Conservation (phyloP, 2,797 vertebrate genomes). For the Thalassophryne amazonica region DNA sequence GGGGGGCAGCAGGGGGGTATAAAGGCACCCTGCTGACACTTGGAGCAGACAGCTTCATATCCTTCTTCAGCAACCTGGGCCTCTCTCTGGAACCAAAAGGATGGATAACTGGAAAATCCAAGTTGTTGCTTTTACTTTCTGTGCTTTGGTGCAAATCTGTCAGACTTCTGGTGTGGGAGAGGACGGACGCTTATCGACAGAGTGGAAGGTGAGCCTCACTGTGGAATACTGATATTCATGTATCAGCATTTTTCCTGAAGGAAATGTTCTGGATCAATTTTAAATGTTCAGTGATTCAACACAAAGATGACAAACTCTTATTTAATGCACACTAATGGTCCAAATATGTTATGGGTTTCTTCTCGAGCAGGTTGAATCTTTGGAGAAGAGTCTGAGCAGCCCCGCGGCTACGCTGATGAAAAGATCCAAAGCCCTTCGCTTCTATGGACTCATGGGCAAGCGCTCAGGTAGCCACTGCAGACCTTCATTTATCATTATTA, state of each 20-base stretch:
- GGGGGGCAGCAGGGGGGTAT: conserved; percentile 59
- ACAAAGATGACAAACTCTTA: not conserved
- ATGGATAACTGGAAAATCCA: conserved; percentile 78
- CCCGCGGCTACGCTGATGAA: conserved; percentile 69
- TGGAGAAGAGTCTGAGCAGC: conserved; percentile 37
- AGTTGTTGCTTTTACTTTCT: conserved; percentile 61
- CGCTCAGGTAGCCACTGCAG: conserved; percentile 66
- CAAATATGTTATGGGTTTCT: not conserved
- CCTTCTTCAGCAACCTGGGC: not conserved
- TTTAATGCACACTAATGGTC: too few relatives aligned
- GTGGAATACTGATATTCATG: too few relatives aligned
- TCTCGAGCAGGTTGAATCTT: conserved; percentile 52
- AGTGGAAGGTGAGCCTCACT: conserved; percentile 80
- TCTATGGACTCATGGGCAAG: conserved; percentile 89
- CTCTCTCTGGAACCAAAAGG: not conserved
- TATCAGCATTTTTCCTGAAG: too few relatives aligned
- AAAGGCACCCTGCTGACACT: conserved; percentile 51
- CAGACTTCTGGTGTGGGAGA: conserved; percentile 46
- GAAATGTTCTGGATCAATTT: too few relatives aligned
- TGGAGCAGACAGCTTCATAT: not conserved
- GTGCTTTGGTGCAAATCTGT: conserved; percentile 52
- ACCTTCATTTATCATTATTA: too few relatives aligned
- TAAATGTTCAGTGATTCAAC: not conserved
- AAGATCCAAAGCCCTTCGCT: conserved; percentile 78
- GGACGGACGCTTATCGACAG: conserved; percentile 48